Conservation (phyloP, 2,113 vertebrate species). For the Misgurnus anguillicaudatus region DNA sequence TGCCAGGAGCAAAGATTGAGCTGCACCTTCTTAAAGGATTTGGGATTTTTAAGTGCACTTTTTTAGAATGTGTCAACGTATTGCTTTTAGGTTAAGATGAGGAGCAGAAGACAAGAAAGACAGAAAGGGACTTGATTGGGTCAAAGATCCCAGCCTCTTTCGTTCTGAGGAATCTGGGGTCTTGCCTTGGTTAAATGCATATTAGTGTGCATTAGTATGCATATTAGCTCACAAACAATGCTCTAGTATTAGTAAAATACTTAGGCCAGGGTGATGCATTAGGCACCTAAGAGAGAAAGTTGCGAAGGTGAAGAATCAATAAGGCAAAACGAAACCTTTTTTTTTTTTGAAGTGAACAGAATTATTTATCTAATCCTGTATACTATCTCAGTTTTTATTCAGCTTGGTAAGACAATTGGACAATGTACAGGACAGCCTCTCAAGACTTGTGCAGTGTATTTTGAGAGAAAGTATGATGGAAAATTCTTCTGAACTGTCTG, state of each 20-base stretch:
- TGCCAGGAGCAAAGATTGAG: background rate
- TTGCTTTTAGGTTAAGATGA: background rate
- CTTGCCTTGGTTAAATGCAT: constrained; percentile 29
- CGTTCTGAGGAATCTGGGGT: constrained; percentile 26
- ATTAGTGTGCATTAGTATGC: constrained; percentile 19
- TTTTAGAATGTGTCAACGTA: constrained; percentile 34
- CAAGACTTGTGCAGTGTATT: constrained; percentile 20
- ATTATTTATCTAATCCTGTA: background rate
- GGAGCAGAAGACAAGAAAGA: background rate
- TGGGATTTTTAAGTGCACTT: constrained; percentile 39
- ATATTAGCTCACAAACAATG: background rate
- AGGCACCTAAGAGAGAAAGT: constrained; percentile 16
- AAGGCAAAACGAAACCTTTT: background rate
- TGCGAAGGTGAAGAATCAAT: constrained; percentile 10
- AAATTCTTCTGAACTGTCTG: constrained; percentile 20
- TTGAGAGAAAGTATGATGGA: constrained; percentile 8
- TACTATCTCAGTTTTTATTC: constrained; percentile 20
- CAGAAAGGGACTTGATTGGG: background rate
- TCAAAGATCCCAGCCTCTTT: background rate
- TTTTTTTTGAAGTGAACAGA: background rate
- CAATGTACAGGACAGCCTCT: constrained; percentile 23
- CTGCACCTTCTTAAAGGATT: background rate
- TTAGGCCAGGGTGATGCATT: constrained; percentile 22
- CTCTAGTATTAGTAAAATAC: constrained; percentile 30
- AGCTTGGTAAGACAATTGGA: background rate